A percentile compares a stretch with the other conserved stretches of the same genome.
Evolutionary conservation across 2,797 vertebrate genomes (phyloP).

Genomic region (Varecia variegata): DNA sequence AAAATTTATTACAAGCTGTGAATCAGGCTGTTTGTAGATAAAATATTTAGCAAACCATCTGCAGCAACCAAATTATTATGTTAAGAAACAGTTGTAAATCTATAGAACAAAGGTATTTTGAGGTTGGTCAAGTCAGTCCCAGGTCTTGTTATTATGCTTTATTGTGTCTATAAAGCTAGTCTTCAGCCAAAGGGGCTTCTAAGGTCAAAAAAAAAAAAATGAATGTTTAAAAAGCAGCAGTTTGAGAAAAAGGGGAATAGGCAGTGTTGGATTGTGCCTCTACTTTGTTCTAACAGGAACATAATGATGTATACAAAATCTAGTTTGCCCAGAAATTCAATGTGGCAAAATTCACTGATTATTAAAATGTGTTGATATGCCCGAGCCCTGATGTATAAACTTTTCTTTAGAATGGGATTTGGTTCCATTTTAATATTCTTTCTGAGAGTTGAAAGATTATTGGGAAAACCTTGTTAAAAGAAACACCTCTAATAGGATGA

Average conservation of each 20-base stretch:
- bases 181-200: neutral
- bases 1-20: constrained; percentile 59
- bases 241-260: neutral
- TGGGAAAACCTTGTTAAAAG: neutral
- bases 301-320: neutral
- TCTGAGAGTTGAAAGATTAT: neutral
- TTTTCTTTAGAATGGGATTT: neutral
- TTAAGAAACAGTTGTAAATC: constrained; percentile 59
- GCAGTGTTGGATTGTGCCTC: neutral
- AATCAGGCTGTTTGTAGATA: constrained; percentile 49
- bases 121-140: neutral
- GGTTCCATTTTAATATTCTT: neutral
- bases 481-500: neutral
- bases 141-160: constrained; percentile 30
- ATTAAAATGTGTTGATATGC: neutral
- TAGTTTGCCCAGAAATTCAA: neutral
- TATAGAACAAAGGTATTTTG: constrained; percentile 24
- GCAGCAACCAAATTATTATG: constrained; percentile 50
- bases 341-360: neutral
- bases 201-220: constrained; percentile 1
- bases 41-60: constrained; percentile 54
- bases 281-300: neutral
- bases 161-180: neutral
- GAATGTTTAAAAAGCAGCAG: neutral
- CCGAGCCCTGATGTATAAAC: neutral